Evolutionary conservation across 1,140 invertebrate species (phyloP).

Genomic region (Leptinotarsa lineolata): DNA sequence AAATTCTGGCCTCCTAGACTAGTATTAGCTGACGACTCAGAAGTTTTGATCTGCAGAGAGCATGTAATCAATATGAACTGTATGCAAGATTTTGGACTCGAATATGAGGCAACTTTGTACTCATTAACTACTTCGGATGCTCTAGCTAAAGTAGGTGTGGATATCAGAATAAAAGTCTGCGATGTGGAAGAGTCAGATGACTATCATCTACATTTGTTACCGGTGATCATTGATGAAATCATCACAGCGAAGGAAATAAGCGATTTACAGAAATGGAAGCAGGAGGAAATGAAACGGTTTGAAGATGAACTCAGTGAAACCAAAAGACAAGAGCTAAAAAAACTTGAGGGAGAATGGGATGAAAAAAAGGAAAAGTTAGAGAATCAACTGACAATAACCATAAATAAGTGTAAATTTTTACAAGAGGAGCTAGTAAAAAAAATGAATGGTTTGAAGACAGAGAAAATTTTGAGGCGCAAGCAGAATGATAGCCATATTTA

Average conservation of each 20-base stretch:
- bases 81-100: background rate
- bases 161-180: conserved; percentile 41
- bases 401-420: conserved; percentile 44
- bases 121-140: conserved; percentile 22
- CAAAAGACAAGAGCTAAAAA: conserved; percentile 44
- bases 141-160: conserved; percentile 31
- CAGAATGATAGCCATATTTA: conserved; percentile 33
- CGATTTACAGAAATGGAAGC: conserved; percentile 62
- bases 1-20: conserved; percentile 56
- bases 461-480: conserved; percentile 38
- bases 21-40: conserved; percentile 52
- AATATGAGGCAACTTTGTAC: conserved; percentile 12
- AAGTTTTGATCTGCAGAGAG: conserved; percentile 33
- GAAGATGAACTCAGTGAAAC: conserved; percentile 56
- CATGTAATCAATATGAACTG: conserved; percentile 28
- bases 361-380: conserved; percentile 52
- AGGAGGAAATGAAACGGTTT: conserved; percentile 59
- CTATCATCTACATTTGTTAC: conserved; percentile 53
- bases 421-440: conserved; percentile 42
- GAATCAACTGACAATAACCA: conserved; percentile 55
- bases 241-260: conserved; percentile 60
- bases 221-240: conserved; percentile 58
- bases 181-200: conserved; percentile 38
- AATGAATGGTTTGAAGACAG: conserved; percentile 38
- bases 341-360: conserved; percentile 31